Conservation (phyloP, 1,140 invertebrate species). For the Helicoverpa armigera region DNA sequence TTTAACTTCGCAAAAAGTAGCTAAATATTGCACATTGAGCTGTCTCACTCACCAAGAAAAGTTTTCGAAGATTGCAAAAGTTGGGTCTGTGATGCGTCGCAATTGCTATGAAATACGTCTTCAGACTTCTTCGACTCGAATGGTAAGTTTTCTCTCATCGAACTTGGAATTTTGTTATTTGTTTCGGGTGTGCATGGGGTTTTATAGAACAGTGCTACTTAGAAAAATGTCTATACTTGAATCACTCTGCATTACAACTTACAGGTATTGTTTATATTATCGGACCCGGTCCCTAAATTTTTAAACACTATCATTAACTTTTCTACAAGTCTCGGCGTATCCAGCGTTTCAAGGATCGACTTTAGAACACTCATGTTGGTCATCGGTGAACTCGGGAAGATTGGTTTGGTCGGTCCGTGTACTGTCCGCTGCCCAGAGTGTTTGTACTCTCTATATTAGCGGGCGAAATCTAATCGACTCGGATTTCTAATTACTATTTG, state of each 20-base stretch:
- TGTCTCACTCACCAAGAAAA: constrained; percentile 43
- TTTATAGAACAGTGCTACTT: constrained; percentile 40
- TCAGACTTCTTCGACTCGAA: constrained; percentile 53
- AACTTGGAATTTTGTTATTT: constrained; percentile 61
- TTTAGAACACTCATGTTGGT: constrained; percentile 2
- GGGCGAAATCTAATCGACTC: constrained; percentile 11
- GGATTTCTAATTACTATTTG: background rate
- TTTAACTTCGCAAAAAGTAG: constrained; percentile 20
- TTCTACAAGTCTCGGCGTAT: constrained; percentile 24
- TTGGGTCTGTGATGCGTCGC: constrained; percentile 39
- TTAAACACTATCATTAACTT: constrained; percentile 20
- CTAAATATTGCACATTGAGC: constrained; percentile 29
- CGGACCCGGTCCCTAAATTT: constrained; percentile 15
- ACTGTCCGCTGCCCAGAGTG: constrained; percentile 25
- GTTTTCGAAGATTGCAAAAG: constrained; percentile 51
- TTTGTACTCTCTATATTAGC: constrained; percentile 29
- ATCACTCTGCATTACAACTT: background rate
- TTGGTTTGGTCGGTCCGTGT: constrained; percentile 44
- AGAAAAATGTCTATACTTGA: constrained; percentile 27
- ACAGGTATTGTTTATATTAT: constrained; percentile 28
- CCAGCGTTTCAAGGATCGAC: constrained; percentile 19
- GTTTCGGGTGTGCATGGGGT: constrained; percentile 65
- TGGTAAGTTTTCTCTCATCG: constrained; percentile 67
- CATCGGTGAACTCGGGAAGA: constrained; percentile 35
- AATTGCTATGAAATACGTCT: constrained; percentile 45